phyloP scores from a whole-genome alignment of 2,113 vertebrate genomes.

The Cebus imitator region DNA sequence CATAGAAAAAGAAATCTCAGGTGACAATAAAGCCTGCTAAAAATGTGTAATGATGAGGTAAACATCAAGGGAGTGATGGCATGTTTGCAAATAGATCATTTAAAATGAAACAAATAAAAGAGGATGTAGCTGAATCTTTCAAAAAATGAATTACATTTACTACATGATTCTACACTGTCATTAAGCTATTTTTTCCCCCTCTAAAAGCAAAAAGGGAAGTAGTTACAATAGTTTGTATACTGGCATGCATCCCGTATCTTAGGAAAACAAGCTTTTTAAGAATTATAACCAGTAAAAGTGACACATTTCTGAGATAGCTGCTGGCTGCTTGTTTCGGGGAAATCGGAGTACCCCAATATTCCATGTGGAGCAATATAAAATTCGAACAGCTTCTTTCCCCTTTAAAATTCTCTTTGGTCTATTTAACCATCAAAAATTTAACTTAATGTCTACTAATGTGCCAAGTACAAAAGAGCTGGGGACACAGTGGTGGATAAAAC shows the following conservation, averaged over 20 bases:
- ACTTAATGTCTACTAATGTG: neutral
- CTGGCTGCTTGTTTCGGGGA: neutral
- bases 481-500: neutral
- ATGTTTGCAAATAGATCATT: constrained; percentile 35
- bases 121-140: neutral
- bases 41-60: neutral
- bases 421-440: neutral
- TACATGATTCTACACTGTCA: neutral
- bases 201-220: constrained; percentile 1
- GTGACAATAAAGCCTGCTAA: neutral
- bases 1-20: neutral
- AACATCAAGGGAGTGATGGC: neutral
- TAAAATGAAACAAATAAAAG: neutral
- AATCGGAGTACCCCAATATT: neutral
- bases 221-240: neutral
- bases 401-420: neutral
- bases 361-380: neutral
- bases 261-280: constrained; percentile 10
- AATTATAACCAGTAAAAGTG: neutral
- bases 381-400: neutral
- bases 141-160: neutral
- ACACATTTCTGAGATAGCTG: neutral
- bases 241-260: neutral
- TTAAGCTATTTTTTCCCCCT: neutral
- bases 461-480: neutral